These are phyloP conservation scores for Phocides pigmalion DNA, from an alignment of 1,140 invertebrate species.

Conservation along the genomic window DNA sequence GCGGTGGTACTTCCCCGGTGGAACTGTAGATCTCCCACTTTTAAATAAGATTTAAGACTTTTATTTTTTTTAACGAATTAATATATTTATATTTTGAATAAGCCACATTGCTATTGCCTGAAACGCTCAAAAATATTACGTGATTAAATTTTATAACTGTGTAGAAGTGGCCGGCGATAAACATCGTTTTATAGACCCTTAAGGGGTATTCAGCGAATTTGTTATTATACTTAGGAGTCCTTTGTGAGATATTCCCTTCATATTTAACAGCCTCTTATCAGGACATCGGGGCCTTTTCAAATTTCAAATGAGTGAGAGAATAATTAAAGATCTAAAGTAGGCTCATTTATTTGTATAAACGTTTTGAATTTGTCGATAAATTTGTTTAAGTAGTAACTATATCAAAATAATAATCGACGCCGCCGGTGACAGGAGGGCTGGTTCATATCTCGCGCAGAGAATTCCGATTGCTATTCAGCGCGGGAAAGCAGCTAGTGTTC, in stretches of 20 bases:
- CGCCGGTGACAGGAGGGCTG: too few species aligned
- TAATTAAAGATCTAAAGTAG: not conserved
- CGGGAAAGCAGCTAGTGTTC: too few species aligned
- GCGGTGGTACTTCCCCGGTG: too few species aligned
- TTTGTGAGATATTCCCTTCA: slow-evolving; percentile 13
- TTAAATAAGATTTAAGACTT: too few species aligned
- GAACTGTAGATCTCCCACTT: too few species aligned
- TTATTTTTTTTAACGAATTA: too few species aligned
- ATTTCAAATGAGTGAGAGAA: not conserved
- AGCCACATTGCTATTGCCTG: not conserved
- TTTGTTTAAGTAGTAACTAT: too few species aligned
- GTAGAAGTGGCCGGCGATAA: not conserved
- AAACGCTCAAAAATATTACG: not conserved
- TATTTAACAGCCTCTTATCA: slow-evolving; percentile 9
- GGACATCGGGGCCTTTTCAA: not conserved
- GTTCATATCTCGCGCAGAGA: too few species aligned
- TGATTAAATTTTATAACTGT: not conserved
- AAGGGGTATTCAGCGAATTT: slow-evolving; percentile 11
- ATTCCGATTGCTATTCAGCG: too few species aligned
- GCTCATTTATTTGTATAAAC: not conserved
- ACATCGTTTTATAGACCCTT: not conserved
- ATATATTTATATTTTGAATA: too few species aligned
- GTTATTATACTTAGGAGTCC: slow-evolving; percentile 18
- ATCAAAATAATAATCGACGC: too few species aligned
- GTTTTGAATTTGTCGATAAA: not conserved